Evolutionary conservation across 2,113 vertebrate species (phyloP), one percentile per base, ranked within the genome.

Genomic region (Indicator indicator): DNA sequence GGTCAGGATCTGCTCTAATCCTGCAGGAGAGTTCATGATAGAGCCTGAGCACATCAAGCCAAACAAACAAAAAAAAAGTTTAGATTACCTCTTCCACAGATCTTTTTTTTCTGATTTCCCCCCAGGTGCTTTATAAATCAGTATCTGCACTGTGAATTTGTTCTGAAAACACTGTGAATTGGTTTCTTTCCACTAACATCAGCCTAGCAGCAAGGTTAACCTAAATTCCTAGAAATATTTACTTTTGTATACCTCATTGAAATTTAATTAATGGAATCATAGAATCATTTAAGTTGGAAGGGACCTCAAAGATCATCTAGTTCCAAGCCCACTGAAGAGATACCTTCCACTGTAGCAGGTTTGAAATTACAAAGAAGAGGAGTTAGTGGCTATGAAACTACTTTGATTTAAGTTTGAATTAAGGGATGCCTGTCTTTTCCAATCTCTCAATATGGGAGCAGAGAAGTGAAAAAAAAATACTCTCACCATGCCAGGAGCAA

Each of bases 1-100:
- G 83, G 71, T 96, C 93, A 95, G 87, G 74, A 83, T 96, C 94
- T 60, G 65, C 65, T 93, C 64, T 95, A 97, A 95, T 96, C 89
- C 88, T 80, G 59, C 62, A 90, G 81, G 14, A 93, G 75, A 73
- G 77, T 76, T 96, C 85, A 77, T 70, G 89, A 62, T 58, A 84
- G 63, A 87, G 32, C 11, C 60, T 78, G 28, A 71, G 40, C 6
- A 74, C 72, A 91, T 83, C 80, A 76, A 68, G 75, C 12, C 12
- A 56, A 54, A 78, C 46, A 82, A 74, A 33, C 8, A 52, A 44
- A 62, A 71, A 54, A 74, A 74, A 32, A 44, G 17, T 86, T 94
- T 71, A 74, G 33, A 64, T 83, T 84, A 46, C 62, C 17, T 76
- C 32, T 96, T 30, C 27, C 54, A 55, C 54, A 55, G 15, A 55